A percentile compares a stretch with the other conserved stretches of the same genome.
Conservation (phyloP, 1,140 invertebrate species). For the Pseudomyrmex cubaensis region DNA sequence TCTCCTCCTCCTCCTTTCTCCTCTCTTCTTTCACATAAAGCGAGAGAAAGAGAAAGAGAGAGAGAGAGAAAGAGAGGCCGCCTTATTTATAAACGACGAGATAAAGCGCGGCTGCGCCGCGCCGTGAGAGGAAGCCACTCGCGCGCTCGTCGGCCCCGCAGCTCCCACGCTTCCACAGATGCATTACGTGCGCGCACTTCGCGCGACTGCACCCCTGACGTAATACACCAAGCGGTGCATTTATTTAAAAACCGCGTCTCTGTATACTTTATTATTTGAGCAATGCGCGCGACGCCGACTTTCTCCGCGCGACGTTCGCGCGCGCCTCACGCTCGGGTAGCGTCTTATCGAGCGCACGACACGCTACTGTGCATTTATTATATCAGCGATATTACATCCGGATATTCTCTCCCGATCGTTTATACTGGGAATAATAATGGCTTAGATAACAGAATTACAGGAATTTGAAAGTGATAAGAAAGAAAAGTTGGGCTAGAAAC, state of each 20-base stretch:
- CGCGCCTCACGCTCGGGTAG: background rate
- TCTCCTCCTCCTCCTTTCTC: slow-evolving; percentile 61
- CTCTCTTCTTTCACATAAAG: slow-evolving; percentile 21
- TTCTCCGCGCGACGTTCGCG: slow-evolving; percentile 36
- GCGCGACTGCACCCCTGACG: slow-evolving; percentile 44
- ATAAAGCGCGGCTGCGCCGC: slow-evolving; percentile 40
- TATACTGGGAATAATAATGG: no score
- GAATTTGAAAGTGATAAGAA: no score
- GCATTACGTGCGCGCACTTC: slow-evolving; percentile 38
- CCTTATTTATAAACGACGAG: slow-evolving; percentile 65
- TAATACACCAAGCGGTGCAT: slow-evolving; percentile 18
- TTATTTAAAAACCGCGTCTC: slow-evolving; percentile 32
- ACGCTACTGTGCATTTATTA: background rate
- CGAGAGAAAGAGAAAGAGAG: slow-evolving; percentile 5
- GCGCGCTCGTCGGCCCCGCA: slow-evolving; percentile 27
- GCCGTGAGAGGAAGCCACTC: slow-evolving; percentile 51
- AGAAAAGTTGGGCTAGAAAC: no score
- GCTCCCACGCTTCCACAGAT: slow-evolving; percentile 54
- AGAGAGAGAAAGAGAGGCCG: slow-evolving; percentile 46
- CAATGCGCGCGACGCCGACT: slow-evolving; percentile 7
- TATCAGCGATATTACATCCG: no score
- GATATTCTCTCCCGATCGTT: no score
- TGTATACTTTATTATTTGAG: slow-evolving; percentile 38
- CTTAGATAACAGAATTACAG: no score
- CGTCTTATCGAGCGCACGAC: slow-evolving; percentile 4